Evolutionary conservation across 2,113 vertebrate species (phyloP), one percentile per base, ranked within the genome.

Genomic region (Alces alces): DNA sequence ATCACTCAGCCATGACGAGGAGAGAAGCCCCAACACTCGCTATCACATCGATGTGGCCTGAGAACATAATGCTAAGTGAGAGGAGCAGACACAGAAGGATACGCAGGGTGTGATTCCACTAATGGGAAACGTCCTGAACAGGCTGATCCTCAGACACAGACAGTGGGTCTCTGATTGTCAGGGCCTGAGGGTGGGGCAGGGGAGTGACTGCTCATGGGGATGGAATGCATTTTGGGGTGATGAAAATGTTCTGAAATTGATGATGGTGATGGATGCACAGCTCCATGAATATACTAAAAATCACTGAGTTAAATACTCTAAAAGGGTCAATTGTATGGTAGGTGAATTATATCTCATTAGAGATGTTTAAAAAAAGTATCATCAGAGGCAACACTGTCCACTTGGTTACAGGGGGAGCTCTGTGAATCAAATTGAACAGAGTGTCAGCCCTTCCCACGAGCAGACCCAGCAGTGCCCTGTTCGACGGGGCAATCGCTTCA

Each of bases 11-110:
- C 45, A 5, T 1, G 58, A 36, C 14, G 1, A 66, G 21, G 85
- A 4, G 28, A 0, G 3, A 12, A 16, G 19, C 7, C 0, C 15
- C 0, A 12, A 36, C 11, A 19, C 11, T 83, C 0, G 12, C 39
- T 7, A 16, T 47, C 2, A 2, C 0, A 2, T 5, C 17, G 45
- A 84, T 0, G 6, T 28, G 0, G 7, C 58, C 0, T 6, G 27
- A 60, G 3, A 15, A 10, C 5, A 7, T 1, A 4, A 7, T 0
- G 21, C 45, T 85, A 36, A 43, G 21, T 2, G 30, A 55, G 47
- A 82, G 78, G 50, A 21, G 7, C 78, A 47, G 54, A 89, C 45
- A 57, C 52, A 3, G 1, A 55, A 70, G 66, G 36, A 73, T 36
- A 30, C 58, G 10, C 1, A 9, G 36, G 8, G 12, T 14, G 54